Evolutionary conservation across 2,797 vertebrate species (phyloP), one percentile per base, ranked within the genome.

Genomic region (Malacoraja senta): DNA sequence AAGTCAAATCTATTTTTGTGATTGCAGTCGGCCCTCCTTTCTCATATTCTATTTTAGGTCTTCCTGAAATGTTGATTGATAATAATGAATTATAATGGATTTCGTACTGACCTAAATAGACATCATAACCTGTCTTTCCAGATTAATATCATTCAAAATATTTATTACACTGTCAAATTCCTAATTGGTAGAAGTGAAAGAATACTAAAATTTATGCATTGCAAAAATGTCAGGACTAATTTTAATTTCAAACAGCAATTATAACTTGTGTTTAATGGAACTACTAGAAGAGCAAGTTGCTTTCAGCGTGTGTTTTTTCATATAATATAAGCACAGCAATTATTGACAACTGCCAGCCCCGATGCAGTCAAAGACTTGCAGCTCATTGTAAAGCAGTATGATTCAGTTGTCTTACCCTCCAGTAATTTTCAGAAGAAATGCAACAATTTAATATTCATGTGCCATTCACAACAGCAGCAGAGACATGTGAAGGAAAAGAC

Each of bases 171-270:
- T 74, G 65, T 17, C 90, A 72, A 24, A 44, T 72, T 91, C 65
- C 68, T 91, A 74, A 91, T 91, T 38, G 90, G 90, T 44, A 29
- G 24, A 91, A 91, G 35, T 91, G 90, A 91, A 44, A 91, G 90
- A 74, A 91, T 35, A 74, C 90, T 91, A 71, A 72, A 91, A 91
- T 72, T 44, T 91, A 74, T 74, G 71, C 90, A 91, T 91, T 74
- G 71, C 3, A 44, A 72, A 71, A 91, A 15, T 74, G 90, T 44
- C 90, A 91, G 90, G n/a, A 74, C 90, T 91, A 74, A 91, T 91
- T 91, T 91, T 91, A 91, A 91, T 74, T 91, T 91, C 90, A 91
- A 91, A 91, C 35, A 71, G 68, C 68, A 91, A 91, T 74, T 74
- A 91, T 74, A 44, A 91, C 71, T 91, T 74, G 32, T 44, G 24